A percentile compares a stretch with the other conserved stretches of the same genome.
These are phyloP conservation scores for Prorops nasuta DNA, from an alignment of 1,140 invertebrate genomes.

Conservation along the genomic window DNA sequence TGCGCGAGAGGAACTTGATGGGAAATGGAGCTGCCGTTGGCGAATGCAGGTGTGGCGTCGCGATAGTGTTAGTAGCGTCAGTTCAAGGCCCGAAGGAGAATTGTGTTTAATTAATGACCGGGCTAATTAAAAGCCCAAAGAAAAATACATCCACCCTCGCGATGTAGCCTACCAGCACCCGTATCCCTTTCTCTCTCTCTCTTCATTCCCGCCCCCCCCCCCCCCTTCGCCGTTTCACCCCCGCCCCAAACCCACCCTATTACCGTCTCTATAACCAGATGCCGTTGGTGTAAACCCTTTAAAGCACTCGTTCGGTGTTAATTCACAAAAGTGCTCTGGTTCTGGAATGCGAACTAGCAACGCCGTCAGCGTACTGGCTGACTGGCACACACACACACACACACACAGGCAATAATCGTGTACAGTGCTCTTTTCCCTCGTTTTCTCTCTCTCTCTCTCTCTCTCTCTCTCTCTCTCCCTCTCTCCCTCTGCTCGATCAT, in stretches of 20 bases:
- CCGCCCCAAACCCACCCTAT: too few relatives aligned
- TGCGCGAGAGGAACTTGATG: not conserved
- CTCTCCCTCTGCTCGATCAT: not conserved
- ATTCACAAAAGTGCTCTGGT: conserved; percentile 21
- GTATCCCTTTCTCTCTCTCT: too few relatives aligned
- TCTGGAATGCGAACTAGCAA: too few relatives aligned
- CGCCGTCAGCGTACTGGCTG: too few relatives aligned
- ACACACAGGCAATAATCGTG: too few relatives aligned
- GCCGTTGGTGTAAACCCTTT: conserved; percentile 12
- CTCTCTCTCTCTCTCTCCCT: not conserved
- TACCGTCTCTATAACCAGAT: too few relatives aligned
- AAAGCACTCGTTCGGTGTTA: conserved; percentile 25
- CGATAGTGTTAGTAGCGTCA: not conserved
- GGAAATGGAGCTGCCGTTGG: not conserved
- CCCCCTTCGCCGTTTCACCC: not conserved
- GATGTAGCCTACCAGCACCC: too few relatives aligned
- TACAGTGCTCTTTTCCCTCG: too few relatives aligned
- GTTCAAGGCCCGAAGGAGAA: conserved; percentile 13
- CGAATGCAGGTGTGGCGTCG: conserved; percentile 2
- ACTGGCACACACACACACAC: too few relatives aligned
- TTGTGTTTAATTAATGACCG: conserved; percentile 37
- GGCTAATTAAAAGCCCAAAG: conserved; percentile 37
- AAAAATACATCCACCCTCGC: conserved; percentile 25
- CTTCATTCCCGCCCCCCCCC: not conserved
- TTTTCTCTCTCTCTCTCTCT: conserved; percentile 5